phyloP scores from a whole-genome alignment of 2,113 vertebrate species.

The Takifugu bimaculatus region DNA sequence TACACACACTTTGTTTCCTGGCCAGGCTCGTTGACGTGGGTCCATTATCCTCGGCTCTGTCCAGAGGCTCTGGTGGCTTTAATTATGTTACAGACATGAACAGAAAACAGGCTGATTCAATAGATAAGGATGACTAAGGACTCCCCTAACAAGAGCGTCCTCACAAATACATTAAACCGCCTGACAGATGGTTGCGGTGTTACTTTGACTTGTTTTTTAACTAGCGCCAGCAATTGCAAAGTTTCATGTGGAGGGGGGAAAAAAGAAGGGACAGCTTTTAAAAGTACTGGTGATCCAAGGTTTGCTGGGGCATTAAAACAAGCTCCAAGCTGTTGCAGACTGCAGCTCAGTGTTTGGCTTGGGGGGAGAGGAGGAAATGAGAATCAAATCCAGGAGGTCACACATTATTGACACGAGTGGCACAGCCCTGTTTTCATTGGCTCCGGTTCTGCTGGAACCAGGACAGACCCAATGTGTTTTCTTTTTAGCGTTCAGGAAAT shows the following conservation, averaged over 20 bases:
- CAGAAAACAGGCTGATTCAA: conserved; percentile 1
- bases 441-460: conserved; percentile 19
- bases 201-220: conserved; percentile 1
- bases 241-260: background rate
- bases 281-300: background rate
- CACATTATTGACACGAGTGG: conserved; percentile 51
- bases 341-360: conserved; percentile 28
- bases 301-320: conserved; percentile 33
- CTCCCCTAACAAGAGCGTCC: background rate
- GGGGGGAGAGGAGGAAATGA: conserved; percentile 45
- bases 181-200: background rate
- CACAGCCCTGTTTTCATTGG: conserved; percentile 57
- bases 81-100: conserved; percentile 47
- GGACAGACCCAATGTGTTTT: conserved; percentile 57
- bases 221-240: background rate
- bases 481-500: conserved; percentile 60
- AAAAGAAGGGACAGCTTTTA: no score
- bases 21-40: conserved; percentile 17
- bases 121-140: background rate
- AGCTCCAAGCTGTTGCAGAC: conserved; percentile 30
- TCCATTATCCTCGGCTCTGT: conserved; percentile 24
- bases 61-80: conserved; percentile 22
- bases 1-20: conserved; percentile 50
- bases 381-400: conserved; percentile 61
- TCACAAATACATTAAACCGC: background rate